These are phyloP conservation scores for Araneus ventricosus DNA, from an alignment of 1,140 invertebrate species.

Conservation along the genomic window DNA sequence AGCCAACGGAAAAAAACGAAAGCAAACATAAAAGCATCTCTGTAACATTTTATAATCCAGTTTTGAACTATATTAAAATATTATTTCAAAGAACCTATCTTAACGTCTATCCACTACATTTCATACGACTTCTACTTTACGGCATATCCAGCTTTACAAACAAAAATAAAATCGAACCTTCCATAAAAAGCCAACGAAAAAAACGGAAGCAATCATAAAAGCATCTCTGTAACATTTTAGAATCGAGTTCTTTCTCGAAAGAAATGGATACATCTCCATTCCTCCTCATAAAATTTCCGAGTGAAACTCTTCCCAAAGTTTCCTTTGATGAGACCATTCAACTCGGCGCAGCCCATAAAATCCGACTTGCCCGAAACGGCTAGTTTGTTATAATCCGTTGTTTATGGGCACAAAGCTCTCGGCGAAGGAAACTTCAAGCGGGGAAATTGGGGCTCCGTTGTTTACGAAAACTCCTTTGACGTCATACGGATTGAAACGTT, in stretches of 20 bases:
- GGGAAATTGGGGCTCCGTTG: not conserved
- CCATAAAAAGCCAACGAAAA: not conserved
- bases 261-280: not conserved
- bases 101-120: too few species aligned
- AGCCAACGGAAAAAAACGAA: too few species aligned
- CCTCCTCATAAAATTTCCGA: not conserved
- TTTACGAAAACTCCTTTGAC: not conserved
- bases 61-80: too few species aligned
- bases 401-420: not conserved
- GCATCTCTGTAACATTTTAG: not conserved
- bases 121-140: too few species aligned
- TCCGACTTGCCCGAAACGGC: not conserved
- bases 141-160: too few species aligned
- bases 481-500: not conserved
- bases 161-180: too few species aligned
- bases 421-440: not conserved
- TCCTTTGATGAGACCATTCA: not conserved
- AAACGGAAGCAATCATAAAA: not conserved
- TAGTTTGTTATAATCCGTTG: conserved; percentile 21
- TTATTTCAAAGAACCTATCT: too few species aligned
- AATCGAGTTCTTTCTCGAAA: not conserved
- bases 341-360: not conserved
- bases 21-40: too few species aligned
- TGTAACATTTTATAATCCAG: too few species aligned
- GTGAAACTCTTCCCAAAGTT: not conserved